phyloP scores from a whole-genome alignment of 1,140 invertebrate species.

The Caenorhabditis briggsae region DNA sequence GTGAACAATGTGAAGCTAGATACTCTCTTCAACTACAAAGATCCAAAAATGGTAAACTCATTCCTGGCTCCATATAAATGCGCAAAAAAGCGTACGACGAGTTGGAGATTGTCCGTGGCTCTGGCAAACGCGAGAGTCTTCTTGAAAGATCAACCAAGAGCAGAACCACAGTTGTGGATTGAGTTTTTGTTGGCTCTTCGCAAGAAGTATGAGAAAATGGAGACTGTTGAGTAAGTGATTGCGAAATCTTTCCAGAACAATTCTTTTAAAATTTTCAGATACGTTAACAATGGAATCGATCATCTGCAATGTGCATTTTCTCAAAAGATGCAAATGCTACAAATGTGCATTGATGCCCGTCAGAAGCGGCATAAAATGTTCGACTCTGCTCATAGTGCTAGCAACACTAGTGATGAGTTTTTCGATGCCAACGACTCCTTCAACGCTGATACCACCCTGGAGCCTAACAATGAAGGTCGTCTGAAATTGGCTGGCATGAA shows the following conservation, averaged over 20 bases:
- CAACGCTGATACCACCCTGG: neutral
- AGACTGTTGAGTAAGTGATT: constrained; percentile 3
- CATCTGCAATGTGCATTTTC: constrained; percentile 24
- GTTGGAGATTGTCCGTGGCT: neutral
- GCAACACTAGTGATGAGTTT: constrained; percentile 2
- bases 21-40: constrained; percentile 11
- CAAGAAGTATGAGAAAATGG: constrained; percentile 38
- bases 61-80: constrained; percentile 36
- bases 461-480: constrained; percentile 34
- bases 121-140: constrained; percentile 30
- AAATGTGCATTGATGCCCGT: constrained; percentile 28
- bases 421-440: constrained; percentile 31
- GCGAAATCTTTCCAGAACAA: no score
- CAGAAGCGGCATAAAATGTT: constrained; percentile 27
- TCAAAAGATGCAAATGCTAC: constrained; percentile 44
- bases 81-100: neutral
- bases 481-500: neutral
- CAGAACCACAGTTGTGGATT: constrained; percentile 35
- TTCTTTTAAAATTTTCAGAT: neutral
- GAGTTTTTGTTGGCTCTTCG: constrained; percentile 19
- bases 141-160: constrained; percentile 16
- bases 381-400: neutral
- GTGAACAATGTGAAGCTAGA: constrained; percentile 39
- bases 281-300: constrained; percentile 11
- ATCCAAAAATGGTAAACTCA: neutral